Conservation (phyloP, 2,888 invertebrate species). For the Taphrorychus bicolor region DNA sequence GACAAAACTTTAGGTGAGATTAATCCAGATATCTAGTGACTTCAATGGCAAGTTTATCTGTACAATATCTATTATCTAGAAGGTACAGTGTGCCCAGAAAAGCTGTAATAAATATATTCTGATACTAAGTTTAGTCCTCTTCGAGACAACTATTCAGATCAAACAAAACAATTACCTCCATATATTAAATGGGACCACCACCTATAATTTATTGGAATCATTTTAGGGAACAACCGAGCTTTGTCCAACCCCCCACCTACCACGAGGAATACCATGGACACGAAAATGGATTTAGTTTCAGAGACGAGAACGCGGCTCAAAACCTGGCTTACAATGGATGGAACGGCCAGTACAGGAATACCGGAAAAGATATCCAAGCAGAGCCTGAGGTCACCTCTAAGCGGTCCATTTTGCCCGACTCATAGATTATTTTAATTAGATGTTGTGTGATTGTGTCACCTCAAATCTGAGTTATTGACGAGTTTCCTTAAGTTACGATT, state of each 20-base stretch:
- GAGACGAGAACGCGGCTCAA: constrained; percentile 68
- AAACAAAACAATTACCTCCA: no score
- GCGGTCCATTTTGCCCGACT: constrained; percentile 60
- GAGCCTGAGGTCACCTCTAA: constrained; percentile 51
- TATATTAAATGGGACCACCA: no score
- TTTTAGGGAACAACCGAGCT: constrained; percentile 62
- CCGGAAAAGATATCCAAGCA: constrained; percentile 61
- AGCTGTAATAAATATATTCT: no score
- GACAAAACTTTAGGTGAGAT: constrained; percentile 62
- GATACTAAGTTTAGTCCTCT: no score
- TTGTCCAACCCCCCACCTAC: constrained; percentile 53
- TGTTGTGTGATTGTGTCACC: no score
- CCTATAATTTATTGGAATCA: no score
- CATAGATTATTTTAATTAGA: constrained; percentile 40
- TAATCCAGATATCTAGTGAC: not conserved
- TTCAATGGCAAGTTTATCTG: no score
- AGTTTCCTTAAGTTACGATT: no score
- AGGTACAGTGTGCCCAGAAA: no score
- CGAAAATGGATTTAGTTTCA: constrained; percentile 67
- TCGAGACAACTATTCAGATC: no score
- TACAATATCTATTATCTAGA: no score
- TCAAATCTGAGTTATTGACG: no score
- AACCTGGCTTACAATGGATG: constrained; percentile 80
- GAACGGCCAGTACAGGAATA: constrained; percentile 64
- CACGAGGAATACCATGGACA: constrained; percentile 46